phyloP scores from a whole-genome alignment of 1,140 invertebrate genomes.

The Temnothorax curvispinosus region DNA sequence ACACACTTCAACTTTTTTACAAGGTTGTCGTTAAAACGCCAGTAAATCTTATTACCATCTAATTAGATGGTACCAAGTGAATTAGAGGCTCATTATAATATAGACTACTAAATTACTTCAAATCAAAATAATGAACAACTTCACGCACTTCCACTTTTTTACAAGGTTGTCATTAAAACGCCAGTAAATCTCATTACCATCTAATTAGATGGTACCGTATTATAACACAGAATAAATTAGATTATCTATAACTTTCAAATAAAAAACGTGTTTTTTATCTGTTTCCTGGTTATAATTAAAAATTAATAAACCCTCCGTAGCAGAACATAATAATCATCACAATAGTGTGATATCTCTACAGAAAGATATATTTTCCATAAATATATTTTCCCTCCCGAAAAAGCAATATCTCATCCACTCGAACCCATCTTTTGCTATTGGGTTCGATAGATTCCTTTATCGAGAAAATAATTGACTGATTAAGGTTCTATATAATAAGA shows the following conservation, averaged over 20 bases:
- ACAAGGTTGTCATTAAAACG: background rate
- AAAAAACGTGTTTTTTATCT: background rate
- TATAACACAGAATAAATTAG: constrained; percentile 13
- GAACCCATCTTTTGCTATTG: background rate
- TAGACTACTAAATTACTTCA: background rate
- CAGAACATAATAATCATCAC: background rate
- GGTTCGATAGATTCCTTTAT: constrained; percentile 17
- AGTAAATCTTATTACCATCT: constrained; percentile 34
- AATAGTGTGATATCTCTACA: background rate
- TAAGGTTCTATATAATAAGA: constrained; percentile 10
- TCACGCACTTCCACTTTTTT: background rate
- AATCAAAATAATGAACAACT: background rate
- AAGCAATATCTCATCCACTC: constrained; percentile 29
- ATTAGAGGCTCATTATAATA: background rate
- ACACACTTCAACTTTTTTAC: background rate
- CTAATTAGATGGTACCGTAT: background rate
- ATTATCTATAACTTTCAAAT: background rate
- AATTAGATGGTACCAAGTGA: background rate
- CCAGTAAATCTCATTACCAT: constrained; percentile 26
- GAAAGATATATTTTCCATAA: constrained; percentile 23
- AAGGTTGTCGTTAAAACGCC: background rate
- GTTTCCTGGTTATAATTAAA: constrained; percentile 16
- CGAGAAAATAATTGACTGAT: constrained; percentile 46
- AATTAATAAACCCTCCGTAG: background rate
- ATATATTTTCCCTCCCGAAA: background rate